Evolutionary conservation across 2,113 vertebrate genomes (phyloP), one percentile per base, ranked within the genome.

Genomic region (Vombatus ursinus): DNA sequence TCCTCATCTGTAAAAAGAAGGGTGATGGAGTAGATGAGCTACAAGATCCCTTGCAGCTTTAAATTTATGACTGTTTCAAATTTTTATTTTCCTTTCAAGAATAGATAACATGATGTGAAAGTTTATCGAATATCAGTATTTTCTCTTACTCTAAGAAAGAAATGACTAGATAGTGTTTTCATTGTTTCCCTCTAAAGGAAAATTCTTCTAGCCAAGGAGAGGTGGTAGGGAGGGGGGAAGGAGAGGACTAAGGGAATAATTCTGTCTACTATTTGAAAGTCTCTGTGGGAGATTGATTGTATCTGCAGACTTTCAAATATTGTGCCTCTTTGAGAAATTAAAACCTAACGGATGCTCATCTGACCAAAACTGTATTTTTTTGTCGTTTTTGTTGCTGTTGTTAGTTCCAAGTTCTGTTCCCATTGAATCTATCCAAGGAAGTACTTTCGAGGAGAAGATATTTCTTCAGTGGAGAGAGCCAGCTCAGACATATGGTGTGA

Each of bases 381-480:
- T 50, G 50, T 52, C 57, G 1, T 95, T 51, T 28, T 9, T 94
- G 2, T 52, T 84, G 1, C 94, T 51, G 37, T 9, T 94, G 2
- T 96, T 98, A 99, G 99, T 99, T 93, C 99, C 99, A 0, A 99
- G 99, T 48, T 99, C 99, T 24, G 99, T 99, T 93, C 99, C 99
- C 77, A 99, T 99, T 96, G 99, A 99, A 95, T 99, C 99, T 91
- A 99, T 99, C 95, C 99, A 99, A 98, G 99, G 99, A 96, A 99
- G 99, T 93, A 99, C 99, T 44, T 99, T 99, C n/a, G 99, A 99
- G 97, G 99, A 99, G 98, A 99, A 99, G 99, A 99, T 99, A 98
- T 99, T 99, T 97, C 99, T 99, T 96, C 99, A 99, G 11, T 99
- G 99, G 99, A 99, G 99, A 93, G 99, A 99, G 68, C 99, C 99